These are phyloP conservation scores for Dinocampus coccinellae DNA, from an alignment of 2,888 invertebrate genomes.

Conservation along the genomic window DNA sequence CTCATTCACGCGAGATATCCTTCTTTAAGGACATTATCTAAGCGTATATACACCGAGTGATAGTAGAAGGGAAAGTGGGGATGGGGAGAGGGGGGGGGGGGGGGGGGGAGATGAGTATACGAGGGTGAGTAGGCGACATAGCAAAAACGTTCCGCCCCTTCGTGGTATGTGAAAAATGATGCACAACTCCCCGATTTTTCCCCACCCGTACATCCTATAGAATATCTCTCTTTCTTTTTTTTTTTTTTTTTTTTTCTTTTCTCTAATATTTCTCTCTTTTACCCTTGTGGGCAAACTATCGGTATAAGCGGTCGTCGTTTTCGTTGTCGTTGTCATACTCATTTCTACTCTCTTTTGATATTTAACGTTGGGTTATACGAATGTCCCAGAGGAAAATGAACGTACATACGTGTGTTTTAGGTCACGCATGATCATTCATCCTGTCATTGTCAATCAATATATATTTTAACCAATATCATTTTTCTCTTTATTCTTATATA, in stretches of 20 bases:
- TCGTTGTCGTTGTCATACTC: conserved; percentile 20
- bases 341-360: conserved; percentile 38
- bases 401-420: conserved; percentile 31
- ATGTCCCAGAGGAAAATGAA: conserved; percentile 61
- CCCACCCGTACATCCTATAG: conserved; percentile 33
- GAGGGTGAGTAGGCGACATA: conserved; percentile 47
- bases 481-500: not conserved
- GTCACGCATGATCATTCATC: conserved; percentile 44
- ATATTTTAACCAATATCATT: conserved; percentile 8
- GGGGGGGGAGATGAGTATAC: conserved; percentile 40
- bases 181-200: conserved; percentile 65
- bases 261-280: not conserved
- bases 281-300: conserved; percentile 1
- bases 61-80: too few species aligned
- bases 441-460: conserved; percentile 31
- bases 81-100: conserved; percentile 28
- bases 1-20: conserved; percentile 61
- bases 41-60: too few species aligned
- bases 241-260: conserved; percentile 13
- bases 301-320: too few species aligned
- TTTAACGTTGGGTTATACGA: conserved; percentile 40
- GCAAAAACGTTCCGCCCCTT: conserved; percentile 67
- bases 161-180: conserved; percentile 68
- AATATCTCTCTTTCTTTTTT: not conserved
- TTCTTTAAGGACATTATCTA: conserved; percentile 68